These are phyloP conservation scores for Hypselothyrea guttata DNA, from an alignment of 2,888 invertebrate genomes.

Conservation along the genomic window DNA sequence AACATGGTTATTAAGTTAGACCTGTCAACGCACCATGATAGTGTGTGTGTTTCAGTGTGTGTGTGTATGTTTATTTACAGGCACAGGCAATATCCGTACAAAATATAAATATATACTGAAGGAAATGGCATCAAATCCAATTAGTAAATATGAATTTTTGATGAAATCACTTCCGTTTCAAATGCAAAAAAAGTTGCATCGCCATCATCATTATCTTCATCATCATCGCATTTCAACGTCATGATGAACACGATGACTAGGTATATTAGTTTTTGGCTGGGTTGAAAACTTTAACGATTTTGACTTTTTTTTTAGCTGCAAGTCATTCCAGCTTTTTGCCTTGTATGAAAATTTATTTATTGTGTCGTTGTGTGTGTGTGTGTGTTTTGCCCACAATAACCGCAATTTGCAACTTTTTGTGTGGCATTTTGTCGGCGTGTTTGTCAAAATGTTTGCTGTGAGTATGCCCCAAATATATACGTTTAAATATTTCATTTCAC, in stretches of 20 bases:
- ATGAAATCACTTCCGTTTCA: constrained; percentile 75
- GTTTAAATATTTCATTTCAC: constrained; percentile 74
- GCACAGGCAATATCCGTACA: constrained; percentile 60
- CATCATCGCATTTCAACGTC: constrained; percentile 13
- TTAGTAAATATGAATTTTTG: constrained; percentile 78
- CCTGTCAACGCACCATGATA: not conserved
- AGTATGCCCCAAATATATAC: constrained; percentile 45
- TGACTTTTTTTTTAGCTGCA: constrained; percentile 47
- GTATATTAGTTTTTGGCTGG: constrained; percentile 29
- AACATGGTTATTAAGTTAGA: constrained; percentile 61
- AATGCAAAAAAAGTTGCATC: constrained; percentile 50
- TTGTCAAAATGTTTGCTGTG: constrained; percentile 67
- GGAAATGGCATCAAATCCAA: constrained; percentile 69
- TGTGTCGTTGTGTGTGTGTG: constrained; percentile 52
- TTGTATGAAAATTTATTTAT: constrained; percentile 55
- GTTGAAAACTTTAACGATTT: constrained; percentile 62
- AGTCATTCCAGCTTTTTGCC: constrained; percentile 50
- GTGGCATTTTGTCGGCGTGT: constrained; percentile 73
- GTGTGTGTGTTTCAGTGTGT: not conserved
- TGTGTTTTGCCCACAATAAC: constrained; percentile 69
- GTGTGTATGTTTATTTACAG: constrained; percentile 16
- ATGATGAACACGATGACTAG: constrained; percentile 40
- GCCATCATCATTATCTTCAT: constrained; percentile 8
- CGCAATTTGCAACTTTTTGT: constrained; percentile 77
- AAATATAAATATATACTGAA: constrained; percentile 17